A percentile compares a stretch with the other conserved stretches of the same genome.
Conservation (phyloP, 2,113 vertebrate species). For the Hymenochirus boettgeri region DNA sequence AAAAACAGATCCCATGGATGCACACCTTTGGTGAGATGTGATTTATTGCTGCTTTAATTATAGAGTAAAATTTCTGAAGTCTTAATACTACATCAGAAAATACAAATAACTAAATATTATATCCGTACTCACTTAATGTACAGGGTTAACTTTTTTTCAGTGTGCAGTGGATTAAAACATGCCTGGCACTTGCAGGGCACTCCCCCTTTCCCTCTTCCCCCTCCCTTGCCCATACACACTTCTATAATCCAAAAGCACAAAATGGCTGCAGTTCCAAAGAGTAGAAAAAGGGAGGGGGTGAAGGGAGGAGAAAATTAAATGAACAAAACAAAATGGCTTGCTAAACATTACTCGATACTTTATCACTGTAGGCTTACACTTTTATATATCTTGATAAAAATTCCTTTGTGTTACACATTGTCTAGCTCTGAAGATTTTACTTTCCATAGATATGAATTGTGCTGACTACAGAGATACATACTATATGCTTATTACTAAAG, state of each 20-base stretch:
- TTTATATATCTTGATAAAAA: neutral
- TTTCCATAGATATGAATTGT: neutral
- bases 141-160: constrained; percentile 18
- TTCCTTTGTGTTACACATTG: neutral
- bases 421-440: constrained; percentile 5
- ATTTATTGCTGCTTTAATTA: too few species aligned
- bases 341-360: neutral
- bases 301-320: constrained; percentile 13
- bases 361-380: neutral
- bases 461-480: too few species aligned
- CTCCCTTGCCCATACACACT: accelerated
- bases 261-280: constrained; percentile 44
- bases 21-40: too few species aligned
- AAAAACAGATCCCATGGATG: too few species aligned
- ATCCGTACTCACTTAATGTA: too few species aligned
- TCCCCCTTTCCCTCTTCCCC: neutral
- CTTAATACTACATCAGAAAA: too few species aligned
- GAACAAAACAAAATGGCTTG: constrained; percentile 58
- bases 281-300: constrained; percentile 25
- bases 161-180: neutral
- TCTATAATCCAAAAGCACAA: constrained; percentile 3
- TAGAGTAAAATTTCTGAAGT: too few species aligned
- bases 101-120: too few species aligned
- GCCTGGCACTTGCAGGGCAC: neutral
- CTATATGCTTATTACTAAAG: too few species aligned